These are phyloP conservation scores for Drosophila insularis DNA, from an alignment of 1,140 invertebrate genomes.

Conservation along the genomic window DNA sequence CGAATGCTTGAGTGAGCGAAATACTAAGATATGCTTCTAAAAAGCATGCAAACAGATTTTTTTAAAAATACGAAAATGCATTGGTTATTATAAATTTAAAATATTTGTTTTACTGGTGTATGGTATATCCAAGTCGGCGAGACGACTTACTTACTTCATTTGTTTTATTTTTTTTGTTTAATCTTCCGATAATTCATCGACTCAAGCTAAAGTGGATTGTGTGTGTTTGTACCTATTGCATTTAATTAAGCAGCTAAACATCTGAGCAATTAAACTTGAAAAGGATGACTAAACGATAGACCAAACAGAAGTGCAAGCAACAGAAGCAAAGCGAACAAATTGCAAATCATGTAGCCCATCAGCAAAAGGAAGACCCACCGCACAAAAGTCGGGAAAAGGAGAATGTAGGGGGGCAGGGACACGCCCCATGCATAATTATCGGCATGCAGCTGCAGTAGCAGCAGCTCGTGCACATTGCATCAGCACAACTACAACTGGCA, in stretches of 20 bases:
- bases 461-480: constrained; percentile 2
- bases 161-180: neutral
- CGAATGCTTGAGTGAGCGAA: too few species aligned
- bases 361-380: neutral
- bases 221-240: constrained; percentile 26
- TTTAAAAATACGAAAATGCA: too few species aligned
- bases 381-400: neutral
- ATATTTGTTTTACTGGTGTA: too few species aligned
- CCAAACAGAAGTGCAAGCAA: constrained; percentile 17
- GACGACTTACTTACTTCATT: too few species aligned
- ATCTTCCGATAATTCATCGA: neutral
- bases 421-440: constrained; percentile 33
- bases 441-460: constrained; percentile 29
- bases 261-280: constrained; percentile 29
- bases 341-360: constrained; percentile 33
- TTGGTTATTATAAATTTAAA: too few species aligned
- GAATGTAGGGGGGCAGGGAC: neutral
- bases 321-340: constrained; percentile 8
- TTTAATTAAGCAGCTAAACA: constrained; percentile 56
- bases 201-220: neutral
- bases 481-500: constrained; percentile 3
- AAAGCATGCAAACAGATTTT: too few species aligned
- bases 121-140: too few species aligned
- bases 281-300: constrained; percentile 35
- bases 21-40: too few species aligned